phyloP scores from a whole-genome alignment of 2,113 vertebrate species.

The Symphodus melops region DNA sequence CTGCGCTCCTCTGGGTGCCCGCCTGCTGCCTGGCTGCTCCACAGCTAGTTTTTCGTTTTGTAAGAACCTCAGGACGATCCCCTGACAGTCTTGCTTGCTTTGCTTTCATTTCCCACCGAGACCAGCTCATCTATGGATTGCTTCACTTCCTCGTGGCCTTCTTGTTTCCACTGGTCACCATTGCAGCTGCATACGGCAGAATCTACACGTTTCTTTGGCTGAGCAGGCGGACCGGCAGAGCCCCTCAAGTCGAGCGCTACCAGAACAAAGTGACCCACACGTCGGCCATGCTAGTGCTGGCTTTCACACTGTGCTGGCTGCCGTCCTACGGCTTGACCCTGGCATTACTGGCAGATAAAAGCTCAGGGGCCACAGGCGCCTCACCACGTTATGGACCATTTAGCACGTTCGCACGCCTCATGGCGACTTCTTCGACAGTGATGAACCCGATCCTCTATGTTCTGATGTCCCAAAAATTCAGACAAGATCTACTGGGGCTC shows the following conservation, averaged over 20 bases:
- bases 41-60: slow-evolving; percentile 76
- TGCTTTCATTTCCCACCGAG: slow-evolving; percentile 68
- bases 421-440: slow-evolving; percentile 80
- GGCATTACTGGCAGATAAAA: slow-evolving; percentile 53
- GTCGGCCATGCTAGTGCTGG: slow-evolving; percentile 80
- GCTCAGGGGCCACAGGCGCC: slow-evolving; percentile 53
- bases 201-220: slow-evolving; percentile 77
- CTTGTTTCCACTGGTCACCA: slow-evolving; percentile 74
- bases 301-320: slow-evolving; percentile 83
- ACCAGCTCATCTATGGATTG: slow-evolving; percentile 77
- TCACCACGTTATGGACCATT: slow-evolving; percentile 73
- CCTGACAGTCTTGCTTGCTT: slow-evolving; percentile 70
- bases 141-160: slow-evolving; percentile 80
- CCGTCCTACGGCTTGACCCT: slow-evolving; percentile 81
- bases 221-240: slow-evolving; percentile 28
- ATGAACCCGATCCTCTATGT: slow-evolving; percentile 83
- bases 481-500: slow-evolving; percentile 74
- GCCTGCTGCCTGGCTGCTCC: slow-evolving; percentile 75
- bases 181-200: slow-evolving; percentile 71
- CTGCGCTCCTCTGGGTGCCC: slow-evolving; percentile 74
- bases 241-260: slow-evolving; percentile 78
- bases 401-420: slow-evolving; percentile 76
- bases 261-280: slow-evolving; percentile 81
- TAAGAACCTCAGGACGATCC: slow-evolving; percentile 18
- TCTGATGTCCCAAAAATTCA: slow-evolving; percentile 83